These are phyloP conservation scores for Smutsia temminckii DNA, from an alignment of 2,797 vertebrate genomes.

Conservation along the genomic window DNA sequence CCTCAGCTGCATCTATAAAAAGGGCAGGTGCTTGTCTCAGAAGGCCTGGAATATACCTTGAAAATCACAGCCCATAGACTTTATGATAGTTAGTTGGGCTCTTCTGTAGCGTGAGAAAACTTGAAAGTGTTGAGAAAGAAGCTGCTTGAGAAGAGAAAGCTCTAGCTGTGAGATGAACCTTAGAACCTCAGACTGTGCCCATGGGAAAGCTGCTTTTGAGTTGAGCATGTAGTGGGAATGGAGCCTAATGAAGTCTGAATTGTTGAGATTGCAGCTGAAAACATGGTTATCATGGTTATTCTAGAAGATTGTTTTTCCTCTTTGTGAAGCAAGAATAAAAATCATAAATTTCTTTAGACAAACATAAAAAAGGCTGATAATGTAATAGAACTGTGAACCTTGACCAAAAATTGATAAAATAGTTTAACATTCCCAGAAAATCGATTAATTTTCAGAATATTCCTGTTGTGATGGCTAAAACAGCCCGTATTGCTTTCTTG, in stretches of 20 bases:
- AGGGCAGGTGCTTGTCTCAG: not conserved
- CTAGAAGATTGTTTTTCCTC: conserved; percentile 38
- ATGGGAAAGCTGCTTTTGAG: not conserved
- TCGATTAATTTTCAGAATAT: conserved; percentile 56
- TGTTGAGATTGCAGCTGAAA: conserved; percentile 14
- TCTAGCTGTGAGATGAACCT: not conserved
- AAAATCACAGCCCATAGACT: not conserved
- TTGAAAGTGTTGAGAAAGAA: not conserved
- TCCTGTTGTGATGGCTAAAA: conserved; percentile 54
- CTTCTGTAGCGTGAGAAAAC: conserved; percentile 26
- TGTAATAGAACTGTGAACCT: conserved; percentile 45
- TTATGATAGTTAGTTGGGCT: not conserved
- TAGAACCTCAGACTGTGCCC: not conserved
- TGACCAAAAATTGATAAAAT: conserved; percentile 65
- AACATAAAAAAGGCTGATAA: conserved; percentile 53
- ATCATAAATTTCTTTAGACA: conserved; percentile 49
- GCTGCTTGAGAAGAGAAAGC: not conserved
- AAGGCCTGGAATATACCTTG: not conserved
- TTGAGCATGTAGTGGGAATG: not conserved
- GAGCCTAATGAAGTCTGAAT: not conserved
- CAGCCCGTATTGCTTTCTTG: conserved; percentile 39
- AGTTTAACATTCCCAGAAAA: conserved; percentile 57
- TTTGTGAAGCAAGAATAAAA: conserved; percentile 57
- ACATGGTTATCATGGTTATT: not conserved
- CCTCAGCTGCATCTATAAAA: not conserved